Percentiles rank a stretch among this genome's conserved stretches.
Evolutionary conservation across 2,888 invertebrate genomes (phyloP).

Genomic region (Andrena camellia): DNA sequence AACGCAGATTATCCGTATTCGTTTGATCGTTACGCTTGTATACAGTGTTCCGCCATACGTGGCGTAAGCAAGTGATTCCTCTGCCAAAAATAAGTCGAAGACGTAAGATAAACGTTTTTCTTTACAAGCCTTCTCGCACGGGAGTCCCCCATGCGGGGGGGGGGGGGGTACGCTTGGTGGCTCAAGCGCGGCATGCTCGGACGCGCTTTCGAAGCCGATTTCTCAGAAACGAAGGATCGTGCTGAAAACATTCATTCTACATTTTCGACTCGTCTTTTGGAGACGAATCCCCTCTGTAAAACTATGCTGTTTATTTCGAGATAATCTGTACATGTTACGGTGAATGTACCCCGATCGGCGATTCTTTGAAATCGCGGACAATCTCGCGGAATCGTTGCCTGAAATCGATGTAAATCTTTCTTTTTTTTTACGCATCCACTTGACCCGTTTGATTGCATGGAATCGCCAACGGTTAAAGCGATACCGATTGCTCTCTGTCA

Average conservation of each 20-base stretch:
- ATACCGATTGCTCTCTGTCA: conserved; percentile 31
- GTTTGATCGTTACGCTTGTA: not conserved
- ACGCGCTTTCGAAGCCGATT: too few species aligned
- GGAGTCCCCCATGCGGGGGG: too few species aligned
- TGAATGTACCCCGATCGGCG: conserved; percentile 15
- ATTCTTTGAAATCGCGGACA: not conserved
- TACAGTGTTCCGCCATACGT: conserved; percentile 11
- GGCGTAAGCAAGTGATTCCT: not conserved
- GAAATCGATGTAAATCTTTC: not conserved
- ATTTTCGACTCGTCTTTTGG: not conserved
- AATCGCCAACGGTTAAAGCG: not conserved
- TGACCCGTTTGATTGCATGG: not conserved
- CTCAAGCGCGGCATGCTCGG: too few species aligned
- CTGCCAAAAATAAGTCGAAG: not conserved
- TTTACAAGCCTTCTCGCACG: too few species aligned
- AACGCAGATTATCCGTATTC: conserved; percentile 56
- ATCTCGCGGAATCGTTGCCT: not conserved
- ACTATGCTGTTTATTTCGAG: not conserved
- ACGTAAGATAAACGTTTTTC: not conserved
- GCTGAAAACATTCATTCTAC: not conserved
- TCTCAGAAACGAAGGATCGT: too few species aligned
- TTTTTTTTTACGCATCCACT: not conserved
- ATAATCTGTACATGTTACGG: conserved; percentile 6
- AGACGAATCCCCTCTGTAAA: not conserved
- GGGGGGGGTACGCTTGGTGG: too few species aligned